Conservation (phyloP, 2,113 vertebrate species). For the Poicephalus meyeri region DNA sequence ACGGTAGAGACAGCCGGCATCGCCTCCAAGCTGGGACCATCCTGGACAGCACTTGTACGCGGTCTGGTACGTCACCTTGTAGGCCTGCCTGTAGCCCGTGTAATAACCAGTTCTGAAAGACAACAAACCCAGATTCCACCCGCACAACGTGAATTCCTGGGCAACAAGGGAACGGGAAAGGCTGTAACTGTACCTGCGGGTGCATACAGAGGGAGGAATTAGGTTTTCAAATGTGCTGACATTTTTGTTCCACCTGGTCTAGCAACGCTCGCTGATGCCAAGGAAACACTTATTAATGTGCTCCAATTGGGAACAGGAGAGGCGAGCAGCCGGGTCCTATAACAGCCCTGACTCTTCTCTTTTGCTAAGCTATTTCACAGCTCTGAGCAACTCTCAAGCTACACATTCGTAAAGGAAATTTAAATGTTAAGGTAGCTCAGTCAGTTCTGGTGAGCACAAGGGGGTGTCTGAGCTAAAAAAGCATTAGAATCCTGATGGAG, state of each 20-base stretch:
- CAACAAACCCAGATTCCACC: neutral
- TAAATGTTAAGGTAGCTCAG: neutral
- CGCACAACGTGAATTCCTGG: neutral
- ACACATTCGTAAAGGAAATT: neutral
- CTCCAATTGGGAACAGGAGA: neutral
- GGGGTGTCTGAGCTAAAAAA: neutral
- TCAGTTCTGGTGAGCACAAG: neutral
- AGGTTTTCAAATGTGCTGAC: neutral
- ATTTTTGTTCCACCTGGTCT: neutral
- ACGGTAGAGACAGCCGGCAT: conserved; percentile 87
- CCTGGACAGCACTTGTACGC: conserved; percentile 86
- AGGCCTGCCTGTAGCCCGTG: conserved; percentile 83
- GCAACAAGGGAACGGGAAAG: fast-evolving
- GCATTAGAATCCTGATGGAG: neutral
- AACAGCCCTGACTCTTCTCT: neutral
- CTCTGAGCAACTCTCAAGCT: neutral
- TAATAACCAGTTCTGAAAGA: conserved; percentile 83
- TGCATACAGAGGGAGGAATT: neutral
- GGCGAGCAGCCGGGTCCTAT: neutral
- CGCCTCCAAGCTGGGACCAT: conserved; percentile 83
- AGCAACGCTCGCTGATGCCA: neutral
- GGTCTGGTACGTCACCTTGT: conserved; percentile 74
- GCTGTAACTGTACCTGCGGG: too few species aligned
- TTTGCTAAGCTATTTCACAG: neutral
- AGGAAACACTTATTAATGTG: neutral